Conservation (phyloP, 2,113 vertebrate species). For the Oryzias melastigma region DNA sequence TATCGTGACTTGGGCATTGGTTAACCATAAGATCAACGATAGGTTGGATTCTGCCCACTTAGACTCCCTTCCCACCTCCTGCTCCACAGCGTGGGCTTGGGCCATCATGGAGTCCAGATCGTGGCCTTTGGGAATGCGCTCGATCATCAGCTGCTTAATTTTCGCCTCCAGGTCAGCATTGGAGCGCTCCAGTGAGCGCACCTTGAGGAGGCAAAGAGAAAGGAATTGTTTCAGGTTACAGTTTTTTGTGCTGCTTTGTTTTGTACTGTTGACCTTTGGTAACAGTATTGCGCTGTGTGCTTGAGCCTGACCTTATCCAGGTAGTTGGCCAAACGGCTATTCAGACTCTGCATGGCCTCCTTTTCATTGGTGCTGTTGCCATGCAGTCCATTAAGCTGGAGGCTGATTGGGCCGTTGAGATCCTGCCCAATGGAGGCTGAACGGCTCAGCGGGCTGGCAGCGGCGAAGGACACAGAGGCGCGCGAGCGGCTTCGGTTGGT, state of each 20-base stretch:
- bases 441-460: conserved; percentile 65
- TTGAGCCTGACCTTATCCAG: conserved; percentile 73
- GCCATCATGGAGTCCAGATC: conserved; percentile 79
- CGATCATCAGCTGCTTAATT: conserved; percentile 81
- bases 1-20: conserved; percentile 5
- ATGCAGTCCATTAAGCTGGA: conserved; percentile 67
- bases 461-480: conserved; percentile 65
- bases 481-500: conserved; percentile 63
- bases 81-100: conserved; percentile 76
- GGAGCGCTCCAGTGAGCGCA: conserved; percentile 78
- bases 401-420: conserved; percentile 62
- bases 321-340: conserved; percentile 84
- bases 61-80: conserved; percentile 69
- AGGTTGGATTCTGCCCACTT: conserved; percentile 8
- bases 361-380: conserved; percentile 81
- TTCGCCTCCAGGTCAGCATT: conserved; percentile 80
- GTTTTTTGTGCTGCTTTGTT: not conserved
- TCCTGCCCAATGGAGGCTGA: conserved; percentile 72
- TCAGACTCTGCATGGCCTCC: conserved; percentile 92
- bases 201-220: conserved; percentile 41
- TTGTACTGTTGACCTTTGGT: conserved; percentile 6
- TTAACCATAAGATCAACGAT: conserved; percentile 8
- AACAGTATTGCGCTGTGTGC: conserved; percentile 6
- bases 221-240: conserved; percentile 18
- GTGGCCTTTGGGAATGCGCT: conserved; percentile 79